Evolutionary conservation across 1,140 invertebrate species (phyloP), one percentile per base, ranked within the genome.

Genomic region (Myzus persicae): DNA sequence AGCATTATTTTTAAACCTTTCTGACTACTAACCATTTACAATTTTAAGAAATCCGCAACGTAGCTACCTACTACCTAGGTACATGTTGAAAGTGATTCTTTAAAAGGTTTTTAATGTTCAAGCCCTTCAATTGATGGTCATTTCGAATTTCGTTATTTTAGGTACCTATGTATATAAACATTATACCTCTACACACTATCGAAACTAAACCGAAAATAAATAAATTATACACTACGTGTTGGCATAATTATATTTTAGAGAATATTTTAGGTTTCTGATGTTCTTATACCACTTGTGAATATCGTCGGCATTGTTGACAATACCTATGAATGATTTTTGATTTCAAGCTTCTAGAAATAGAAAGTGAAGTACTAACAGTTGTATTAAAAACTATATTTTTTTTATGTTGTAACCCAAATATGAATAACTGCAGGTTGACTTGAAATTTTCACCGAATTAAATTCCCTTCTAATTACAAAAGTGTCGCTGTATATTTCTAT

Each of bases 81-180:
- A n/a, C 14, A 44, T 76, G n/a, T 81, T 46, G 24, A 14, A 48
- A 91, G 90, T 82, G 54, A 90, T 90, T 90, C 59, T 89, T 42
- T 42, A 90, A 90, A 90, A 90, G 89, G 51, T 54, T 90, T 90
- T 44, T 59, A 42, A 42, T 90, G 89, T 90, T 24, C n/a, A 31
- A 67, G 7, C n/a, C 20, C 40, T 59, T 59, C 26, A 40, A 46
- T 59, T 67, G 67, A 59, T 24, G 20, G n/a, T n/a, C 1, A 59
- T 31, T 67, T 67, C 8, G 54, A 90, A 90, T 90, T 67, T n/a
- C 89, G 20, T 90, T 90, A n/a, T 90, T 90, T 24, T 42, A 44
- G 40, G 38, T 89, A 46, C n/a, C 18, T 42, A 87, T 11, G 20
- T 84, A 44, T 48, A 48, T 48, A 48, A 48, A 48, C 2, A 51